These are phyloP conservation scores for Trachelus iudaicus DNA, from an alignment of 2,888 invertebrate genomes.

Conservation along the genomic window DNA sequence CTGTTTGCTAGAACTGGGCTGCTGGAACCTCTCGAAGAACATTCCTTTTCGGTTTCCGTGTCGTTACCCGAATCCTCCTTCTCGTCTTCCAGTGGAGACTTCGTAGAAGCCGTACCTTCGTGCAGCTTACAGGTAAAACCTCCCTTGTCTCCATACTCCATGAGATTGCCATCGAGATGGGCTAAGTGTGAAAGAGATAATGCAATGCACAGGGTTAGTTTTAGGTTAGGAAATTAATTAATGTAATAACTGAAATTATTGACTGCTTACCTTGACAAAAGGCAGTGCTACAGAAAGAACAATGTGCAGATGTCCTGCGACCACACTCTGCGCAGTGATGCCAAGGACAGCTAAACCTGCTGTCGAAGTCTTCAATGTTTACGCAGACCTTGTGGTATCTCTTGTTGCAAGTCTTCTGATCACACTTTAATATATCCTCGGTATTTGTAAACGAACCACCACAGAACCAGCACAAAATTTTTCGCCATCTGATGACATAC, in stretches of 20 bases:
- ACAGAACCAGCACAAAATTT: constrained; percentile 51
- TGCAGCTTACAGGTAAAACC: constrained; percentile 50
- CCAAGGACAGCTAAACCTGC: constrained; percentile 57
- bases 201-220: not conserved
- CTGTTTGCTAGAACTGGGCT: constrained; percentile 43
- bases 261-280: constrained; percentile 53
- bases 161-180: constrained; percentile 52
- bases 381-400: constrained; percentile 53
- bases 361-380: constrained; percentile 35
- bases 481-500: constrained; percentile 31
- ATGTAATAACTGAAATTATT: not conserved
- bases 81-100: constrained; percentile 34
- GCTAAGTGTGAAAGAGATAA: constrained; percentile 27
- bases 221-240: not conserved
- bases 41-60: constrained; percentile 47
- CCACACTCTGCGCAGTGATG: constrained; percentile 55
- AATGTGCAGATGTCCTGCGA: constrained; percentile 51
- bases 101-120: constrained; percentile 31
- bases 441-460: constrained; percentile 38
- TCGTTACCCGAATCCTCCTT: constrained; percentile 51
- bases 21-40: constrained; percentile 47
- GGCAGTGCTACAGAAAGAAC: constrained; percentile 56
- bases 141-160: constrained; percentile 41
- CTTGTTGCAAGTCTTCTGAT: constrained; percentile 52
- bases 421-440: constrained; percentile 43